phyloP scores from a whole-genome alignment of 2,888 invertebrate genomes.

The Amphipoea lucens region DNA sequence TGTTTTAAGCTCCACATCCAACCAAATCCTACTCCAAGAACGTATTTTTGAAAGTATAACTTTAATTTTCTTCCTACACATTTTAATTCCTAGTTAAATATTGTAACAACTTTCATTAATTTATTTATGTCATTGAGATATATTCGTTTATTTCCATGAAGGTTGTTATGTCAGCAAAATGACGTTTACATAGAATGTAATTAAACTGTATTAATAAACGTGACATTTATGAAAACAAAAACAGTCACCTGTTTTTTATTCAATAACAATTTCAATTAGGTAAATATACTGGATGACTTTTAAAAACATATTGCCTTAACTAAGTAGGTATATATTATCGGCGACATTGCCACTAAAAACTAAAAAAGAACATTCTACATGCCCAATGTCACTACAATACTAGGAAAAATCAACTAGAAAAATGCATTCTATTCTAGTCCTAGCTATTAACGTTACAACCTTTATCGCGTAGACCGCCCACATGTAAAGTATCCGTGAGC shows the following conservation, averaged over 20 bases:
- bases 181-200: constrained; percentile 15
- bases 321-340: background rate
- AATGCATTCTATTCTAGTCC: constrained; percentile 58
- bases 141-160: constrained; percentile 4
- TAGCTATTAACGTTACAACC: constrained; percentile 58
- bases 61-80: background rate
- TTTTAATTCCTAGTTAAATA: background rate
- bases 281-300: background rate
- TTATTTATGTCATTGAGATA: constrained; percentile 4
- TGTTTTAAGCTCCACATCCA: constrained; percentile 13
- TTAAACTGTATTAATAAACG: constrained; percentile 26
- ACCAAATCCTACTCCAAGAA: background rate
- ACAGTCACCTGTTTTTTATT: constrained; percentile 8
- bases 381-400: constrained; percentile 42
- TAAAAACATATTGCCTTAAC: background rate
- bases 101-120: background rate
- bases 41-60: background rate
- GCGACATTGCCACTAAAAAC: constrained; percentile 6
- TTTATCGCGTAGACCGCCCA: constrained; percentile 56
- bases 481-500: constrained; percentile 41
- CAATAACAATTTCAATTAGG: constrained; percentile 8
- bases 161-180: constrained; percentile 1
- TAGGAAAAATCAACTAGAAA: constrained; percentile 48
- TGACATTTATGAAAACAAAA: constrained; percentile 24
- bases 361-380: constrained; percentile 10